Evolutionary conservation across 1,140 invertebrate genomes (phyloP).

Genomic region (Tetramorium parvispinum): DNA sequence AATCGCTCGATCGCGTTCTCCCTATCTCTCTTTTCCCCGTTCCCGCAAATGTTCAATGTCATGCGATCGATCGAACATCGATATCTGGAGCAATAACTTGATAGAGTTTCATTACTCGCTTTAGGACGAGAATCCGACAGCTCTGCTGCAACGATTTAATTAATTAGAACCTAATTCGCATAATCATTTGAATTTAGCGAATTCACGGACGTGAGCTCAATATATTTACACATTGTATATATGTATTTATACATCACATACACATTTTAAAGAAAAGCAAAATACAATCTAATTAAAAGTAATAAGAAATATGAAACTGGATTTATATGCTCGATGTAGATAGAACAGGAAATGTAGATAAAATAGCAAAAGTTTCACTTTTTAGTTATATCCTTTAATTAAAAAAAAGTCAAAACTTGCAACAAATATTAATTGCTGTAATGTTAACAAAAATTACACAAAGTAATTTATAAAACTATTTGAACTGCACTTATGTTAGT

Average conservation of each 20-base stretch:
- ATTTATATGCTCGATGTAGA: not conserved
- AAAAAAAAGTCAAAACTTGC: not conserved
- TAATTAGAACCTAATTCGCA: not conserved
- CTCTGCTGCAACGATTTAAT: not conserved
- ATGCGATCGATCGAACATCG: constrained; percentile 30
- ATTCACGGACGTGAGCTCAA: not conserved
- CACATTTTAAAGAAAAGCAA: not conserved
- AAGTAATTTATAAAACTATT: not conserved
- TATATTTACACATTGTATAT: too few relatives aligned
- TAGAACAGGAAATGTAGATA: not conserved
- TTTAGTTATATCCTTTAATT: not conserved
- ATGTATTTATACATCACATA: not conserved
- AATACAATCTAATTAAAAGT: not conserved
- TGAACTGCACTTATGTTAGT: not conserved
- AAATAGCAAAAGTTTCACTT: not conserved
- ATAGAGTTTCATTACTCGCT: not conserved
- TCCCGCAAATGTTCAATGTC: constrained; percentile 37
- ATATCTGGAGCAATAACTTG: constrained; percentile 28
- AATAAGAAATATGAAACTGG: not conserved
- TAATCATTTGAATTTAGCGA: not conserved
- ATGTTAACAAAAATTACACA: not conserved
- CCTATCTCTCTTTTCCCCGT: constrained; percentile 22
- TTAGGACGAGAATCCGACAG: not conserved
- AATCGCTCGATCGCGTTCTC: constrained; percentile 2
- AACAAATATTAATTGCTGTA: not conserved